Base-by-base conservation (phyloP, 1,140 invertebrate genomes). In the Drosophila seguyi region DNA sequence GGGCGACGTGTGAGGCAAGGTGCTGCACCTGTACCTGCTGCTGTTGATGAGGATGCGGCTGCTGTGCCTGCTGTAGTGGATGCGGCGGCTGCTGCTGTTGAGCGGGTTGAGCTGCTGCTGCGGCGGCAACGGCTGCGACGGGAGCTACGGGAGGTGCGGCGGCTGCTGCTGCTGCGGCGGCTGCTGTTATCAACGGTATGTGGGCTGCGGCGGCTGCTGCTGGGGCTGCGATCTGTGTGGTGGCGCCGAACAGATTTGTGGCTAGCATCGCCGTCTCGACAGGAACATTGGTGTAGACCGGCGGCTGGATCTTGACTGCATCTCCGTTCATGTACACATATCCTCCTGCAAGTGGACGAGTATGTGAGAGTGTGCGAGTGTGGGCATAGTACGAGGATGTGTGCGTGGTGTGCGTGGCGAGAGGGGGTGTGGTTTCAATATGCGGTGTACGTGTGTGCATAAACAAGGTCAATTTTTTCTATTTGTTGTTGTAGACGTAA, bases 281-380 rank as follows among this genome's bases (percentile, higher is more conserved):
- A 86, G 92, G 91, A 81, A 92, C 92, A 86, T 91, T 91, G 45
- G 91, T 79, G 59, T 92, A 92, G 48, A 92, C 83, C 58, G 82
- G 76, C 83, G 72, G 90, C 72, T 85, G 91, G 75, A 92, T 81
- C 63, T 92, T 92, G 62, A 92, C 88, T 77, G 85, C 82, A 92
- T 92, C 91, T 77, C 88, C 91, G 80, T 92, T 92, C 91, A 92
- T 92, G 74, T 90, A 92, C 41, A 92, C 91, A 79, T 92, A 92
- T 76, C 91, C 91, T 81, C 91, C 91, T 91, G 73, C 39, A 75
- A 48, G 22, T 57, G 34, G 25, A 20, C 36, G 25, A 63, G 14
- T 29, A 62, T 42, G 18, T 31, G 58, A 34, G 18, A 14, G 3
- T 16, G 38, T 42, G 36, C 22, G 61, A 34, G 58, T 34, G 53